Evolutionary conservation across 2,797 vertebrate genomes (phyloP).

Genomic region (Neomorphus geoffroyi): DNA sequence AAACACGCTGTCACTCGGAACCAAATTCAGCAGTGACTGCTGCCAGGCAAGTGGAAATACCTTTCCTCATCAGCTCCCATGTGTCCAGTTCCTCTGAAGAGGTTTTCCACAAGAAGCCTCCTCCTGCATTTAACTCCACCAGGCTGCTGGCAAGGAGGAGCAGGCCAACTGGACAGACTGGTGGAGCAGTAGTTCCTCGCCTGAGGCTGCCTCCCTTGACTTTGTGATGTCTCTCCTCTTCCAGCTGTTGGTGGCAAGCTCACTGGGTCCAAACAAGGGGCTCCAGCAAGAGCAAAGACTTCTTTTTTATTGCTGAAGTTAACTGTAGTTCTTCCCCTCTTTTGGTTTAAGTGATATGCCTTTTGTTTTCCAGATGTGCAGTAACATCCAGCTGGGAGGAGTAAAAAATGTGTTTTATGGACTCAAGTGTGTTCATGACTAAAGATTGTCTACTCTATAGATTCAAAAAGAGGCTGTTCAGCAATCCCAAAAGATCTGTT

Average conservation of each 20-base stretch:
- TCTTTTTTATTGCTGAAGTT: not conserved
- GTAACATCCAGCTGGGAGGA: slow-evolving; percentile 40
- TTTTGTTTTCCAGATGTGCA: slow-evolving; percentile 56
- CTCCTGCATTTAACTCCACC: not conserved
- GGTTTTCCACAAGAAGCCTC: not conserved
- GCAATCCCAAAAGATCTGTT: not conserved
- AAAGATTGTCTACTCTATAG: not conserved
- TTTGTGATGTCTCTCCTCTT: not conserved
- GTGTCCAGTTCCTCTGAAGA: not conserved
- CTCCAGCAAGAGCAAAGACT: not conserved
- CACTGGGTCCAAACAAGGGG: not conserved
- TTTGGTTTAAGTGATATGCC: not conserved
- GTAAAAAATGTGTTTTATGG: slow-evolving; percentile 37
- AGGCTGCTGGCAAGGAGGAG: not conserved
- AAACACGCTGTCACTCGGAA: not conserved
- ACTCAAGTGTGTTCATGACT: slow-evolving; percentile 17
- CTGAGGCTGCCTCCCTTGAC: not conserved
- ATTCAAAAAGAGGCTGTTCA: slow-evolving; percentile 7
- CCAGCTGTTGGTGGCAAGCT: not conserved
- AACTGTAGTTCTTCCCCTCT: not conserved
- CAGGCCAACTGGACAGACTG: not conserved
- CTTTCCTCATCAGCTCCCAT: not conserved
- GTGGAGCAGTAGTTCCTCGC: not conserved
- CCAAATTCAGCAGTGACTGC: not conserved
- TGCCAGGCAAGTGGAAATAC: not conserved